Conservation (phyloP, 2,113 vertebrate species). For the Hylia prasina region DNA sequence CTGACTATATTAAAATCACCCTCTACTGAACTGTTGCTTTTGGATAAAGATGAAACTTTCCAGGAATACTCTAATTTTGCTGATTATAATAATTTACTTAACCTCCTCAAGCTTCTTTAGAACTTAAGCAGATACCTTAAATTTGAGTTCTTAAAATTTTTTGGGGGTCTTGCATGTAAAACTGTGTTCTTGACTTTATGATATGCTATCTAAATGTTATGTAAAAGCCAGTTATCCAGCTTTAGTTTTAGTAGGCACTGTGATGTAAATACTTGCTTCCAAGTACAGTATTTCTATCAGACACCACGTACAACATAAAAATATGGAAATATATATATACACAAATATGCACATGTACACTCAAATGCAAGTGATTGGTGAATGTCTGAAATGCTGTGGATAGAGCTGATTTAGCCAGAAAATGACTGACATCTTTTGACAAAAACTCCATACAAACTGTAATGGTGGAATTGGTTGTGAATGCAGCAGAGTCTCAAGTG, state of each 20-base stretch:
- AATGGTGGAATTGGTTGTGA: background rate
- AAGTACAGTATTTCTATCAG: background rate
- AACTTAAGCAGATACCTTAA: background rate
- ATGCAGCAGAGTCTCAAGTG: background rate
- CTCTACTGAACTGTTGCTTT: background rate
- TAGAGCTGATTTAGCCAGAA: background rate
- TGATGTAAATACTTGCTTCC: background rate
- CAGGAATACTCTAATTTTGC: background rate
- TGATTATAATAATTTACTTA: background rate
- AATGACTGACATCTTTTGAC: background rate
- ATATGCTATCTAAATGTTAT: background rate
- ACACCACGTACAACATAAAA: background rate
- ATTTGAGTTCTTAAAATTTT: background rate
- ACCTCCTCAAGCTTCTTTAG: background rate
- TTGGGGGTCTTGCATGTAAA: background rate
- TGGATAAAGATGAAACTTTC: background rate
- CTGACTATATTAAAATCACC: background rate
- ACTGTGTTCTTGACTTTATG: background rate
- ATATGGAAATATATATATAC: rapidly evolving
- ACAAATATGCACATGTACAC: rapidly evolving
- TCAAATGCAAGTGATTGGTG: background rate
- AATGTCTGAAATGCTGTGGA: background rate
- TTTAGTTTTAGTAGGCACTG: background rate
- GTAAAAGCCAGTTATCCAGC: background rate
- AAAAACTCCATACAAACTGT: background rate